A percentile compares a stretch with the other conserved stretches of the same genome.
phyloP scores from a whole-genome alignment of 2,797 vertebrate species.

The Bradypodion ventrale region DNA sequence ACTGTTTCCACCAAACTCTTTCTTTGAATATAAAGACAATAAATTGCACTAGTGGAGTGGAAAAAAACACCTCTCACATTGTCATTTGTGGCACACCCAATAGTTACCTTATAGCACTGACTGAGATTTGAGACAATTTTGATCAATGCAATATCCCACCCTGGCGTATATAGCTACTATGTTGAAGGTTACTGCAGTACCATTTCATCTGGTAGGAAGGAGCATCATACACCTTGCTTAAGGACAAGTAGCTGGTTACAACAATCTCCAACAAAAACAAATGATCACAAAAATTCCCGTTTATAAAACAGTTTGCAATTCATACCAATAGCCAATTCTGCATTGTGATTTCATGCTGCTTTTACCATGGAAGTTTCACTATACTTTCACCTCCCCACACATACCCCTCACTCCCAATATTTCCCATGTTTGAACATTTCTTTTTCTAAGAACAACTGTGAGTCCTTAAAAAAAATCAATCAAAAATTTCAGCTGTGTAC shows the following conservation, averaged over 20 bases:
- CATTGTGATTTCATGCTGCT: constrained; percentile 18
- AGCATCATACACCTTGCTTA: constrained; percentile 40
- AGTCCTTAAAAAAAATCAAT: constrained; percentile 2
- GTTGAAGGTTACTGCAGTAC: constrained; percentile 52
- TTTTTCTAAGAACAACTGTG: constrained; percentile 34
- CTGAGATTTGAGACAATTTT: not conserved
- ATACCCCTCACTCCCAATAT: not conserved
- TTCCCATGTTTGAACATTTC: constrained; percentile 2
- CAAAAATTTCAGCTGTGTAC: not conserved
- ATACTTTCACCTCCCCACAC: constrained; percentile 5
- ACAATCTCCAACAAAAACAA: not conserved
- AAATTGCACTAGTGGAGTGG: fast-evolving
- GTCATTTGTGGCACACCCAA: not conserved
- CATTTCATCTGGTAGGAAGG: constrained; percentile 50
- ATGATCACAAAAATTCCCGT: not conserved
- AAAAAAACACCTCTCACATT: not conserved
- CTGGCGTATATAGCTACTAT: constrained; percentile 5
- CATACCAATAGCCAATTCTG: constrained; percentile 22
- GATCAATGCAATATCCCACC: constrained; percentile 9
- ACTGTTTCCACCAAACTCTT: constrained; percentile 7
- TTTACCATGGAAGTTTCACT: constrained; percentile 25
- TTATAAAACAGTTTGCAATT: constrained; percentile 44
- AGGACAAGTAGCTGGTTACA: constrained; percentile 21
- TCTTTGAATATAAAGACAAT: not conserved
- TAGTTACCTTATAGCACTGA: fast-evolving